Base-by-base conservation (phyloP, 2,888 invertebrate genomes). In the Drosophila austrosaltans region DNA sequence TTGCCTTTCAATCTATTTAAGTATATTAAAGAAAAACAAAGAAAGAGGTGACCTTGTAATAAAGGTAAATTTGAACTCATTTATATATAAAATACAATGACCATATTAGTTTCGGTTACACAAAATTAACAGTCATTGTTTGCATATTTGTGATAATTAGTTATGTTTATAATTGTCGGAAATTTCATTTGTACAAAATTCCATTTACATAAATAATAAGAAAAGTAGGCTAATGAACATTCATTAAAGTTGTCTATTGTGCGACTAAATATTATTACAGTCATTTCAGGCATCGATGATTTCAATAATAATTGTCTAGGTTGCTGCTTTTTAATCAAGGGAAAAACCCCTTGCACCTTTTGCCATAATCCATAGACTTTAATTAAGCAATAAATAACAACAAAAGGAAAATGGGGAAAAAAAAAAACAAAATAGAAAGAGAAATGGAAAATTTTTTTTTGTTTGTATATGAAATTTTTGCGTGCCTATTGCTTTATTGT, bases 401-500 rank as follows among this genome's bases (percentile, higher is more conserved):
- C 16, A 48, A 8, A 42, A 42, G 1, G 5, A 42, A 10, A 40
- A n/a, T 3, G 10, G 20, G n/a, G n/a, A 44, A 44, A 44, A 44
- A 3, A 28, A 28, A 28, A 28, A 28, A 28, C 28, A 28, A 6
- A 44, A 22, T 8, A 48, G 25, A 48, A 48, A 3, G 22, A 22
- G 22, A 48, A 48, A 48, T 25, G 48, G 25, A 5, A 7, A 48
- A 48, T 48, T 22, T 22, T 22, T 42, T 3, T 42, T 6, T 42
- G 5, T 5, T 16, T 16, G 22, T 48, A 48, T 48, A 48, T 16
- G 25, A 48, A 48, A 48, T 48, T 48, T 48, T 48, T 48, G 48
- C 48, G 48, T 48, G 48, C 48, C 48, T 48, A 48, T 48, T 48
- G 22, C 48, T 48, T 48, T 48, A 48, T 48, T 48, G 48, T 48